A percentile compares a stretch with the other conserved stretches of the same genome.
Evolutionary conservation across 2,113 vertebrate genomes (phyloP).

Genomic region (Scopus umbretta): DNA sequence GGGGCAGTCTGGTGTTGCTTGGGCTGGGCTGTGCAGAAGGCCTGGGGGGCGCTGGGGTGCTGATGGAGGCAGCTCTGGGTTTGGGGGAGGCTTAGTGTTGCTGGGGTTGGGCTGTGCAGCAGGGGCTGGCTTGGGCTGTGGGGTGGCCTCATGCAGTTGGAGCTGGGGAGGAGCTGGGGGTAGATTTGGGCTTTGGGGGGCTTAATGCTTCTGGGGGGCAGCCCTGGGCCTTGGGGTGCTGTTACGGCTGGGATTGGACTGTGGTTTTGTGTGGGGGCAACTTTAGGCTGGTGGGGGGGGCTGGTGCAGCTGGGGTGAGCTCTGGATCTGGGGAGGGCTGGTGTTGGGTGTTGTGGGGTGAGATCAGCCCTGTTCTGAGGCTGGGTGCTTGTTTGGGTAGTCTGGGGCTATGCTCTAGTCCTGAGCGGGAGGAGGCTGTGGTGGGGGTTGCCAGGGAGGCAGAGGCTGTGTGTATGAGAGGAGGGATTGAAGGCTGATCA

Average conservation of each 20-base stretch:
- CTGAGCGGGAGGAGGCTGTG: not conserved
- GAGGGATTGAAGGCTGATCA: not conserved
- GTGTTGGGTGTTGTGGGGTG: not conserved
- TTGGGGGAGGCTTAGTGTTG: not conserved
- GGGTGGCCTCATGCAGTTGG: rapidly evolving
- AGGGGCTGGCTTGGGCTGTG: not conserved
- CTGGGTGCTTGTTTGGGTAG: not conserved
- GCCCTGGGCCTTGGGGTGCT: not conserved
- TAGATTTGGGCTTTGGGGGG: not conserved
- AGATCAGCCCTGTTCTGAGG: not conserved
- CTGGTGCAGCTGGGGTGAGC: not conserved
- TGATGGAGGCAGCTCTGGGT: not conserved
- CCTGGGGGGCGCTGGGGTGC: not conserved
- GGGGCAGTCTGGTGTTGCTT: not conserved
- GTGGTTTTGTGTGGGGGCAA: not conserved
- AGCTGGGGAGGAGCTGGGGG: not conserved
- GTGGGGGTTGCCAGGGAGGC: not conserved
- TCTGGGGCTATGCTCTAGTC: rapidly evolving
- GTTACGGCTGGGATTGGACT: too few relatives aligned
- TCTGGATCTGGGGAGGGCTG: not conserved
- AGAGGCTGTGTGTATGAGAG: not conserved
- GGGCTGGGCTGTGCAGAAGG: not conserved
- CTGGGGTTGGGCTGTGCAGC: not conserved
- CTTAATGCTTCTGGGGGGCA: not conserved
- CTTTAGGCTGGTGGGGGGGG: not conserved